These are phyloP conservation scores for Oeneis ivallda DNA, from an alignment of 2,888 invertebrate species.

Conservation along the genomic window DNA sequence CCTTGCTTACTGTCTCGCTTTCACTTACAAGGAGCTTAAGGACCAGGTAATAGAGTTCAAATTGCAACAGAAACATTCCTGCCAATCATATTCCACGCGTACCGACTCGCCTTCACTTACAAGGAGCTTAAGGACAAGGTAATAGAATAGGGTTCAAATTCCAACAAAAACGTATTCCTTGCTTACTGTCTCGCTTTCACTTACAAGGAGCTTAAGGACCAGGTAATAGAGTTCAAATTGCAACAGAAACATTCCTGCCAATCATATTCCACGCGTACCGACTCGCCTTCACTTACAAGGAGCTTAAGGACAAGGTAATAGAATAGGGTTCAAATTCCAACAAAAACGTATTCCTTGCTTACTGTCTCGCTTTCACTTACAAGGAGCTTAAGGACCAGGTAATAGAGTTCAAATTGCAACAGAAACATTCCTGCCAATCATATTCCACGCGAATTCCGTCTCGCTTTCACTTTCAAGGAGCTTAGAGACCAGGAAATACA, in stretches of 20 bases:
- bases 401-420: slow-evolving; percentile 4
- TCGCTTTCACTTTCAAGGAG: slow-evolving; percentile 92
- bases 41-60: slow-evolving; percentile 81
- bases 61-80: slow-evolving; percentile 70
- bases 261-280: slow-evolving; percentile 96
- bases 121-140: slow-evolving; percentile 88
- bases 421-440: slow-evolving; percentile 92
- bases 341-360: slow-evolving; percentile 91
- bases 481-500: slow-evolving; percentile 85
- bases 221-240: slow-evolving; percentile 70
- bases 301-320: slow-evolving; percentile 85
- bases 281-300: slow-evolving; percentile 91
- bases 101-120: slow-evolving; percentile 92
- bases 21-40: slow-evolving; percentile 88
- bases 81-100: slow-evolving; percentile 96
- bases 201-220: slow-evolving; percentile 88
- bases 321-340: too few relatives aligned
- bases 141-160: slow-evolving; percentile 13
- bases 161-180: slow-evolving; percentile 85
- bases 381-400: slow-evolving; percentile 88
- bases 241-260: slow-evolving; percentile 83
- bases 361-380: slow-evolving; percentile 92
- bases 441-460: slow-evolving; percentile 94
- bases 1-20: slow-evolving; percentile 94
- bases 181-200: slow-evolving; percentile 94